phyloP scores from a whole-genome alignment of 2,113 vertebrate species.

The Crypturellus undulatus region DNA sequence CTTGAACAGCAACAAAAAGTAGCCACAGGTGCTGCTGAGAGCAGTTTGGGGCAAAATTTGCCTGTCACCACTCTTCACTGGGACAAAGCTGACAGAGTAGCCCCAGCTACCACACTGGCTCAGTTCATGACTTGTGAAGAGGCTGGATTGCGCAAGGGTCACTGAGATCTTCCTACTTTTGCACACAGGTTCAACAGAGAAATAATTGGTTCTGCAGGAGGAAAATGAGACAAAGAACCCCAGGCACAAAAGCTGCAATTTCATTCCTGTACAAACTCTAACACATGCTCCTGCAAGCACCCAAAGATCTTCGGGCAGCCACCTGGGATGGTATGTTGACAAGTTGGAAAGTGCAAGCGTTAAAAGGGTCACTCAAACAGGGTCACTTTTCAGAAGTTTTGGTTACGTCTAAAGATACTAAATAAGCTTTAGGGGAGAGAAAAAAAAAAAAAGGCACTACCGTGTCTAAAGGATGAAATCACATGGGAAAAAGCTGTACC shows the following conservation, averaged over 20 bases:
- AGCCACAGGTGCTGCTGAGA: background rate
- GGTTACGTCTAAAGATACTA: background rate
- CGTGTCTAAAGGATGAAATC: background rate
- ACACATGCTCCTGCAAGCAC: background rate
- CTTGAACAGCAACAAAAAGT: background rate
- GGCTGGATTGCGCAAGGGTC: background rate
- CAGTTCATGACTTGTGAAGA: background rate
- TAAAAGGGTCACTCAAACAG: background rate
- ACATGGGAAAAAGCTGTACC: conserved; percentile 74
- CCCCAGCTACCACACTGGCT: background rate
- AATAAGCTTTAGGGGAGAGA: background rate
- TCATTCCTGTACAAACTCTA: background rate
- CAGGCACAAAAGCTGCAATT: background rate
- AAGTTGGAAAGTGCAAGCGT: background rate
- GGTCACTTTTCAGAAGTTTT: background rate
- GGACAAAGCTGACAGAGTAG: background rate
- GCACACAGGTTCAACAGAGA: background rate
- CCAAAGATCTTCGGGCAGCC: background rate
- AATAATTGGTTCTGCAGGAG: background rate
- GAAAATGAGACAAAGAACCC: background rate
- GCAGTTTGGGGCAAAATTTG: background rate
- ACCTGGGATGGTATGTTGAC: rapidly evolving
- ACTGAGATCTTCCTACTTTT: background rate
- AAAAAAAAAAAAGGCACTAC: background rate
- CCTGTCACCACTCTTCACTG: background rate